Percentiles rank a stretch among this genome's conserved stretches.
These are phyloP conservation scores for Oncorhynchus mykiss DNA, from an alignment of 2,113 vertebrate genomes.

Conservation along the genomic window DNA sequence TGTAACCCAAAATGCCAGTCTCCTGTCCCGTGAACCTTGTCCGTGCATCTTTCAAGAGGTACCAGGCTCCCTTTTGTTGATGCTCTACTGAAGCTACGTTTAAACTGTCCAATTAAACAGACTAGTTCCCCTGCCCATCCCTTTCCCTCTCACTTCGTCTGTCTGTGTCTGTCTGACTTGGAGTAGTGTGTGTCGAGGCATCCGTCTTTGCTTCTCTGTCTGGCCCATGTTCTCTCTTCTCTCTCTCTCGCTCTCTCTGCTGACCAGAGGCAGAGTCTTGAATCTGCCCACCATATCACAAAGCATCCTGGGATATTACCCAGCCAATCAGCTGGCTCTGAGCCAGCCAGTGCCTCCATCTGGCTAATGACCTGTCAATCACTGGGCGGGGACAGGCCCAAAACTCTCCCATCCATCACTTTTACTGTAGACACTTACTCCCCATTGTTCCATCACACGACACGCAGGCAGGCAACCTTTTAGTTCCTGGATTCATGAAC, in stretches of 20 bases:
- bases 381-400: conserved; percentile 53
- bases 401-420: conserved; percentile 59
- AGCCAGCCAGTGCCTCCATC: conserved; percentile 57
- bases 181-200: neutral
- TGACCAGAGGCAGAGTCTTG: neutral
- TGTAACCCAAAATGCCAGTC: no score
- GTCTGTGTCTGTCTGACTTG: neutral
- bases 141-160: neutral
- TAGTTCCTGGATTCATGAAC: conserved; percentile 17
- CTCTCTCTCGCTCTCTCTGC: conserved; percentile 5
- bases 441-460: conserved; percentile 47
- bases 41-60: no score
- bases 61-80: no score
- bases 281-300: conserved; percentile 32
- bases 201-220: neutral
- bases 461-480: neutral
- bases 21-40: no score
- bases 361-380: conserved; percentile 72
- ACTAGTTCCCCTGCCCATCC: no score
- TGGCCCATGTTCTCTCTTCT: neutral
- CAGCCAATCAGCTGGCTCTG: conserved; percentile 43
- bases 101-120: no score
- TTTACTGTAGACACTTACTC: conserved; percentile 52
- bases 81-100: no score
- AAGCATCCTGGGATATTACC: conserved; percentile 40